Conservation (phyloP, 2,797 vertebrate species). For the Falco novaeseelandiae region DNA sequence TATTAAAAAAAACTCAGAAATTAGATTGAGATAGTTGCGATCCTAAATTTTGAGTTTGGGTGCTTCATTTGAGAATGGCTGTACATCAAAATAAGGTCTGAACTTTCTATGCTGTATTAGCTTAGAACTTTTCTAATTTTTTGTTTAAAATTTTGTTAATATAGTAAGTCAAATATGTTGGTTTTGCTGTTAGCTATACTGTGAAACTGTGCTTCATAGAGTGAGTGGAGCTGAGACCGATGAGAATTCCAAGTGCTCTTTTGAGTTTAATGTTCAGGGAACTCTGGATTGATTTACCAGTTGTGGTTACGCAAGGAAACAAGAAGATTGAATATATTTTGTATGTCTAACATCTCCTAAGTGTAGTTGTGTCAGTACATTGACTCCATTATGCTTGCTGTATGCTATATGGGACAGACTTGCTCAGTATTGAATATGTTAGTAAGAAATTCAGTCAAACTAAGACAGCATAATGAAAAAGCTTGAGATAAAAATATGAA, state of each 20-base stretch:
- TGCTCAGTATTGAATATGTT: neutral
- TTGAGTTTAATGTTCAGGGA: neutral
- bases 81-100: neutral
- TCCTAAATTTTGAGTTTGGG: neutral
- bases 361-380: neutral
- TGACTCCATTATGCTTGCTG: neutral
- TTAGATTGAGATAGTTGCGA: neutral
- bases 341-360: neutral
- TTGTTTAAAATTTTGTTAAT: neutral
- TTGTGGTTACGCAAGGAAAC: neutral
- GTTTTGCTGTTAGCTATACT: neutral
- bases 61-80: neutral
- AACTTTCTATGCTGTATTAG: neutral
- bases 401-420: neutral
- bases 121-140: neutral
- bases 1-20: neutral
- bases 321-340: neutral
- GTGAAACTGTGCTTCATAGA: neutral
- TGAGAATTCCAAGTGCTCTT: neutral
- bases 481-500: neutral
- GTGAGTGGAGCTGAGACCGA: accelerated
- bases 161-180: neutral
- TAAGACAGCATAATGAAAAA: neutral
- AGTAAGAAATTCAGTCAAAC: neutral
- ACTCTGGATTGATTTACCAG: neutral